A percentile compares a stretch with the other conserved stretches of the same genome.
These are phyloP conservation scores for Molorchus minor DNA, from an alignment of 2,888 invertebrate species.

Conservation along the genomic window DNA sequence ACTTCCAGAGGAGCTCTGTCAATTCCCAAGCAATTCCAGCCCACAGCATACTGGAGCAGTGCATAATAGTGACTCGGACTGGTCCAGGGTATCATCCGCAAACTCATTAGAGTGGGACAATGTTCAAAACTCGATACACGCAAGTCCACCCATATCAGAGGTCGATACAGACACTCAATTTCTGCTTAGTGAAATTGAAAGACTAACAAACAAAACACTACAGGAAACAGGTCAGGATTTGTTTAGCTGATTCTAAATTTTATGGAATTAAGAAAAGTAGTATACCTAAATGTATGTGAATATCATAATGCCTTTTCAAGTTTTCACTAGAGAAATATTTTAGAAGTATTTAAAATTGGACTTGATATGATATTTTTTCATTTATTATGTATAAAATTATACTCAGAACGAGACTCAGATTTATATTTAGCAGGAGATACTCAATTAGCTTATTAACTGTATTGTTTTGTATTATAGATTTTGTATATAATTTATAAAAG, in stretches of 20 bases:
- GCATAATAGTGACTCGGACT: slow-evolving; percentile 62
- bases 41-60: slow-evolving; percentile 47
- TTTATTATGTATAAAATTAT: background rate
- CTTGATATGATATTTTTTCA: background rate
- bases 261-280: background rate
- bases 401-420: too few relatives aligned
- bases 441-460: too few relatives aligned
- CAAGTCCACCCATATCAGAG: slow-evolving; percentile 63
- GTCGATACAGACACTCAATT: slow-evolving; percentile 73
- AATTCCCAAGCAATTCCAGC: slow-evolving; percentile 50
- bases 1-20: slow-evolving; percentile 48
- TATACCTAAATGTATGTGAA: background rate
- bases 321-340: background rate
- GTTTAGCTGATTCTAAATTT: slow-evolving; percentile 54
- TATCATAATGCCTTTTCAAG: background rate
- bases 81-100: slow-evolving; percentile 72
- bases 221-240: slow-evolving; percentile 69
- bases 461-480: too few relatives aligned
- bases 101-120: slow-evolving; percentile 77
- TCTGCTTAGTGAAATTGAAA: slow-evolving; percentile 73
- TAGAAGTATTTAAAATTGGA: background rate
- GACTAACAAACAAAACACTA: slow-evolving; percentile 71
- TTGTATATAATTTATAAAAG: too few relatives aligned
- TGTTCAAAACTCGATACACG: slow-evolving; percentile 62
- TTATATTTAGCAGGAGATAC: too few relatives aligned